Evolutionary conservation across 2,797 vertebrate genomes (phyloP).

Genomic region (Lagorchestes hirsutus): DNA sequence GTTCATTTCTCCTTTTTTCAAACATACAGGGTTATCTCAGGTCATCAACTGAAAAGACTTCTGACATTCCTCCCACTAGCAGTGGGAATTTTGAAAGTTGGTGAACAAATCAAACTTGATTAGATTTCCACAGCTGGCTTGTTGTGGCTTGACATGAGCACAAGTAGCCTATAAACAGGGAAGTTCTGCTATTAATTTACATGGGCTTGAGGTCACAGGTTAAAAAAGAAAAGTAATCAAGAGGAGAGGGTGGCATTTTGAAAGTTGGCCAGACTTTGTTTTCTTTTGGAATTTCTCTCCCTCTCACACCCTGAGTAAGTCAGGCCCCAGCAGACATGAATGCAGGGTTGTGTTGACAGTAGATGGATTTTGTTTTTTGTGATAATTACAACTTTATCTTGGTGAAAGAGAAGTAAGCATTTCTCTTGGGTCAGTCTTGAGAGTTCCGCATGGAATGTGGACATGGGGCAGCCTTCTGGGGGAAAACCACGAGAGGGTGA

Average conservation of each 20-base stretch:
- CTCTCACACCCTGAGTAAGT: conserved; percentile 25
- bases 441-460: background rate
- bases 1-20: conserved; percentile 20
- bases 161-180: conserved; percentile 63
- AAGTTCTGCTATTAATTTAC: conserved; percentile 71
- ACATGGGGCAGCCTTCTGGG: background rate
- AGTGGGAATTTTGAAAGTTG: conserved; percentile 42
- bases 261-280: conserved; percentile 35
- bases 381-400: conserved; percentile 13
- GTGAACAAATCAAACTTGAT: conserved; percentile 67
- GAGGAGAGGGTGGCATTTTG: background rate
- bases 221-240: conserved; percentile 39
- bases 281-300: background rate
- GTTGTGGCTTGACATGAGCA: conserved; percentile 57
- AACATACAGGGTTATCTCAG: conserved; percentile 65
- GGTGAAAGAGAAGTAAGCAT: background rate
- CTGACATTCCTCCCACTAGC: conserved; percentile 60
- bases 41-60: conserved; percentile 30
- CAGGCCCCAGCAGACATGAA: conserved; percentile 4
- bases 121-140: conserved; percentile 71
- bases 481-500: background rate
- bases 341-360: background rate
- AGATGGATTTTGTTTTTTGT: conserved; percentile 48
- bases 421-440: background rate
- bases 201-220: conserved; percentile 48